A percentile compares a stretch with the other conserved stretches of the same genome.
These are phyloP conservation scores for Chymomyza fuscimana DNA, from an alignment of 2,888 invertebrate species.

Conservation along the genomic window DNA sequence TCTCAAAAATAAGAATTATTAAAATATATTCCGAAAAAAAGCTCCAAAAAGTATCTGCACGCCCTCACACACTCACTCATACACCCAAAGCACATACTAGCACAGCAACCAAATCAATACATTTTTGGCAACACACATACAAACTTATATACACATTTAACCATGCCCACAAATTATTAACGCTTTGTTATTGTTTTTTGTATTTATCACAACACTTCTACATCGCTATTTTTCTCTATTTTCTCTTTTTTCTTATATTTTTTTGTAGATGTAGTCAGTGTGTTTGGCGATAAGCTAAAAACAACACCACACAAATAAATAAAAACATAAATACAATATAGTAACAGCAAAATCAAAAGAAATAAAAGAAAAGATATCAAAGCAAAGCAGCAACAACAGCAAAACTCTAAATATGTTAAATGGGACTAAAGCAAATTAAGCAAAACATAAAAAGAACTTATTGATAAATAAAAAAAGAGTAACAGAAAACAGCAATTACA, in stretches of 20 bases:
- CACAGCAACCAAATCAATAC: neutral
- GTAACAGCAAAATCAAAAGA: slow-evolving; percentile 25
- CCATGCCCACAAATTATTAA: slow-evolving; percentile 12
- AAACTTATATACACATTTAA: slow-evolving; percentile 24
- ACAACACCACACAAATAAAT: slow-evolving; percentile 42
- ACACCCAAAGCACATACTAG: neutral
- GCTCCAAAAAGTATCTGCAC: slow-evolving; percentile 23
- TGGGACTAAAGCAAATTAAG: slow-evolving; percentile 36
- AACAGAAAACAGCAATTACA: slow-evolving; percentile 23
- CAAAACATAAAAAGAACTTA: slow-evolving; percentile 17
- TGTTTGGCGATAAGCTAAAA: slow-evolving; percentile 88
- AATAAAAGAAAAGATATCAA: slow-evolving; percentile 45
- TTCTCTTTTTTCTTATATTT: slow-evolving; percentile 66
- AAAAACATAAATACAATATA: slow-evolving; percentile 40
- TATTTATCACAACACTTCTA: slow-evolving; percentile 46
- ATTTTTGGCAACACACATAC: slow-evolving; percentile 15
- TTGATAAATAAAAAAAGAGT: slow-evolving; percentile 15
- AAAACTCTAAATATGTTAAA: slow-evolving; percentile 53
- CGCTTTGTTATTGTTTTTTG: slow-evolving; percentile 28
- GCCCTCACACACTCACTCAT: neutral
- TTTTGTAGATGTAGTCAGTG: slow-evolving; percentile 93
- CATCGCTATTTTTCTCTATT: slow-evolving; percentile 47
- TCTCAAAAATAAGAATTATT: too few species aligned
- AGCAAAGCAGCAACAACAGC: slow-evolving; percentile 68
- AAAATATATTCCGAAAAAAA: neutral